Base-by-base conservation (phyloP, 1,140 invertebrate species). In the Lethrus apterus region DNA sequence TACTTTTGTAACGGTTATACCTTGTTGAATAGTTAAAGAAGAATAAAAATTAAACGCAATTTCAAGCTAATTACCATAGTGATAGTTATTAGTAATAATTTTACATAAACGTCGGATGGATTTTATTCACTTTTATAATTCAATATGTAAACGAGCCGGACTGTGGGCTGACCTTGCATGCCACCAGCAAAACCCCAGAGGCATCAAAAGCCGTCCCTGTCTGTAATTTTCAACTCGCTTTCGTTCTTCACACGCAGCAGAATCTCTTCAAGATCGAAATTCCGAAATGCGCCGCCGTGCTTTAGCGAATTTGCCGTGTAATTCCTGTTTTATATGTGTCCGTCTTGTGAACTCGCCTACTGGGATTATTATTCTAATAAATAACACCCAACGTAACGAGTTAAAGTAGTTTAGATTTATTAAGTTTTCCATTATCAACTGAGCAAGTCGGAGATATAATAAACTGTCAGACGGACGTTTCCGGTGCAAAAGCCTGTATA, bases 351-450 rank as follows among this genome's bases (percentile, higher is more conserved):
- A 13, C 35, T 38, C 35, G 18, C 35, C 35, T 11, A 38, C 8
- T 14, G 17, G 19, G 24, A 38, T 38, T 36, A 36, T 36, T 38
- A 21, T 13, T 38, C 35, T 21, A 38, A 38, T 38, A 38, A 38
- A 38, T 21, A 38, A 38, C 35, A 38, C 35, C 18, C 17, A 23
- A 38, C 35, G 5, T 21, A n/a, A 21, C 35, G 19, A 38, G 35
- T 38, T 38, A 38, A 38, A 38, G 35, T 38, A 38, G 35, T 38
- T 38, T 38, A 38, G 35, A 38, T 38, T 38, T 38, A 38, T 38
- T 38, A 38, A 38, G 35, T 38, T 38, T 38, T 38, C 35, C 35
- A 38, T 38, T 38, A 38, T 38, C 35, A 38, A 21, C 20, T 21
- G 35, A 38, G 18, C 34, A 20, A 38, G 19, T 38, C 35, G 35